A percentile compares a stretch with the other conserved stretches of the same genome.
Conservation (phyloP, 2,113 vertebrate genomes). For the Erythrolamprus reginae region DNA sequence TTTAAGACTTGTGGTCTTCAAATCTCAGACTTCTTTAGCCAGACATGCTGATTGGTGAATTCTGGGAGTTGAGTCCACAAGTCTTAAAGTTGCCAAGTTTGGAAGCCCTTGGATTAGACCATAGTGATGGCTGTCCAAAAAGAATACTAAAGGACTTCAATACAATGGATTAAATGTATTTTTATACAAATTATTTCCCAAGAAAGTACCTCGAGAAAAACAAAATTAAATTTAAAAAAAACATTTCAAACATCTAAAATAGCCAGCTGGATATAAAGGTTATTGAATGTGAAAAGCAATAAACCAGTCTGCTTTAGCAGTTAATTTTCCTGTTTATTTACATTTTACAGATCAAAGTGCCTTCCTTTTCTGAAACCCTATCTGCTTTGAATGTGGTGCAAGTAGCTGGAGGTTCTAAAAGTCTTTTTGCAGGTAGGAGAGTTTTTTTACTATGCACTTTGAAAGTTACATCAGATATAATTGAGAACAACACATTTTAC, state of each 20-base stretch:
- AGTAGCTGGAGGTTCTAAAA: conserved; percentile 97
- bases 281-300: neutral
- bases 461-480: neutral
- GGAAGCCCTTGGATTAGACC: neutral
- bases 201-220: neutral
- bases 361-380: conserved; percentile 94
- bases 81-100: no score
- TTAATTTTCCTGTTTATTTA: neutral
- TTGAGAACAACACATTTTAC: neutral
- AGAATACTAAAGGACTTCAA: neutral
- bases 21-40: no score
- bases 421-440: conserved; percentile 90
- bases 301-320: neutral
- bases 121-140: neutral
- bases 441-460: neutral
- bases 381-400: conserved; percentile 96
- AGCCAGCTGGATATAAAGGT: neutral
- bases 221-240: neutral
- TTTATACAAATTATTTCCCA: neutral
- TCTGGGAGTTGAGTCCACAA: no score
- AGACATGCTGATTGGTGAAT: no score
- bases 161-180: neutral
- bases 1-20: no score
- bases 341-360: conserved; percentile 80
- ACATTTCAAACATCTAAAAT: neutral